Evolutionary conservation across 1,140 invertebrate genomes (phyloP).

Genomic region (Aricia agestis): DNA sequence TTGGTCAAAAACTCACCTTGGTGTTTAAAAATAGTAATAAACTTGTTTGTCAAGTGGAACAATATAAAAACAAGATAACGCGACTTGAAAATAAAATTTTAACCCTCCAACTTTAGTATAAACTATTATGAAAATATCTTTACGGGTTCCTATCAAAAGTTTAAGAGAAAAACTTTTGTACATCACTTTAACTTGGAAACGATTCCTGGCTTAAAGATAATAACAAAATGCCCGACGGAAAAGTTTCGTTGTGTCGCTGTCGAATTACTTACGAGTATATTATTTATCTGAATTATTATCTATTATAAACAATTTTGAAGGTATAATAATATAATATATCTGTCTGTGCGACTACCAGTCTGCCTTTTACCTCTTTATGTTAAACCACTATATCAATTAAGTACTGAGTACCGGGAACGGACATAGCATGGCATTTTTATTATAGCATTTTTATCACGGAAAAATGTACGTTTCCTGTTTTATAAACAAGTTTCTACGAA

Average conservation of each 20-base stretch:
- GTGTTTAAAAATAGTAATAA: no score
- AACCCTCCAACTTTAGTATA: not conserved
- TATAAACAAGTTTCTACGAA: not conserved
- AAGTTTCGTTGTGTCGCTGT: not conserved
- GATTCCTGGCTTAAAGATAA: not conserved
- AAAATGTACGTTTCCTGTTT: not conserved
- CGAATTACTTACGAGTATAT: not conserved
- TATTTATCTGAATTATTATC: not conserved
- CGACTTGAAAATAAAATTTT: not conserved
- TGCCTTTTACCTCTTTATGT: no score
- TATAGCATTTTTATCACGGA: no score
- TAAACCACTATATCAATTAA: no score
- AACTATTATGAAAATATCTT: not conserved
- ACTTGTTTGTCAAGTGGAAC: no score
- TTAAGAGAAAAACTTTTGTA: slow-evolving; percentile 3
- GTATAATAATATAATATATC: no score
- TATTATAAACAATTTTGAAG: no score
- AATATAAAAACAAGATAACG: no score
- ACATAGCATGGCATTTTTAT: no score
- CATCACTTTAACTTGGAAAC: not conserved
- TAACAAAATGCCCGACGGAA: not conserved
- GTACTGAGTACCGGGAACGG: no score
- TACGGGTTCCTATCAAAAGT: not conserved
- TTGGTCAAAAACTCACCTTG: no score
- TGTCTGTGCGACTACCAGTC: no score